Conservation (phyloP, 2,888 invertebrate species). For the Ommatoiulus sabulosus region DNA sequence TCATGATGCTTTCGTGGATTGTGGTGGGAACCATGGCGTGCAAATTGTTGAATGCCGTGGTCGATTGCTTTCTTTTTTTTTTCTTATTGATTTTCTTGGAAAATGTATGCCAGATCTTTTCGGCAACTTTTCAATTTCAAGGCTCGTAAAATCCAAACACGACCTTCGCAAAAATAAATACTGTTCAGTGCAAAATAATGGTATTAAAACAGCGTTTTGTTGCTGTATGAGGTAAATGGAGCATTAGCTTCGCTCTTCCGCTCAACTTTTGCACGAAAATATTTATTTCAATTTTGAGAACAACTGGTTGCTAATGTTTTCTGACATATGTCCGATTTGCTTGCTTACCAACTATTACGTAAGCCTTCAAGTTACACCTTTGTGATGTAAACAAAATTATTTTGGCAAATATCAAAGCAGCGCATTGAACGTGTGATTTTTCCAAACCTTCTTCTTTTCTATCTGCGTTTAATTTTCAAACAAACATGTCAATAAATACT, state of each 20-base stretch:
- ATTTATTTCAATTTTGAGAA: not conserved
- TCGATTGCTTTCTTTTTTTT: not conserved
- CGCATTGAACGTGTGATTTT: not conserved
- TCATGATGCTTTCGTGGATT: not conserved
- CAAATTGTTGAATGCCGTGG: not conserved
- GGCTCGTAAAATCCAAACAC: not conserved
- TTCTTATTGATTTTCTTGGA: not conserved
- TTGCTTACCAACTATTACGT: not conserved
- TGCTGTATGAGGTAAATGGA: not conserved
- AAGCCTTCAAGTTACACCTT: not conserved
- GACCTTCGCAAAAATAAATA: not conserved
- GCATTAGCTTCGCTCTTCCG: not conserved
- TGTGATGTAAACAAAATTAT: not conserved
- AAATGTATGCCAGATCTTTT: not conserved
- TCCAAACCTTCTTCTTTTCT: not conserved
- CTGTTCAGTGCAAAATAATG: not conserved
- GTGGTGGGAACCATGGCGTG: not conserved
- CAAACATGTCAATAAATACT: not conserved
- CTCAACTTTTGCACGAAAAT: not conserved
- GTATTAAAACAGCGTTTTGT: not conserved
- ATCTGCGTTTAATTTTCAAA: not conserved
- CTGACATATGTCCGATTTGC: conserved; percentile 32
- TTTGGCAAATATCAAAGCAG: not conserved
- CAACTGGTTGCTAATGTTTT: not conserved
- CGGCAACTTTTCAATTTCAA: conserved; percentile 5